These are phyloP conservation scores for Campoletis raptor DNA, from an alignment of 2,888 invertebrate genomes.

Conservation along the genomic window DNA sequence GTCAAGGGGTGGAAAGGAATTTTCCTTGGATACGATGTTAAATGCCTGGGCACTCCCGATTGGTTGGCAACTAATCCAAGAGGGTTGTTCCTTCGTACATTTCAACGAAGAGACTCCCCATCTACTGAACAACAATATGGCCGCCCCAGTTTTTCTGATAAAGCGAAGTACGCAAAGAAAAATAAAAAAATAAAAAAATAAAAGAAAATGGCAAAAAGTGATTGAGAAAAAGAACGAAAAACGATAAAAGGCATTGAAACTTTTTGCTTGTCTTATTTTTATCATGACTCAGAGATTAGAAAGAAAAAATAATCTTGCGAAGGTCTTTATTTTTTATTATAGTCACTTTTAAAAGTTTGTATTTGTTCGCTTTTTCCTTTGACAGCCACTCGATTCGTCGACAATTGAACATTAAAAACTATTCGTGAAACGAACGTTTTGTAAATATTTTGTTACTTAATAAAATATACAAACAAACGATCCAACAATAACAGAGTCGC, in stretches of 20 bases:
- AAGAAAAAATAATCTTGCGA: neutral
- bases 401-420: too few relatives aligned
- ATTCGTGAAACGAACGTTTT: too few relatives aligned
- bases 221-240: neutral
- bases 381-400: neutral
- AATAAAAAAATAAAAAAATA: constrained; percentile 29
- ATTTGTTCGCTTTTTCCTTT: neutral
- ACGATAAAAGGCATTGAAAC: constrained; percentile 16
- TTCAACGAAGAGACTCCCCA: constrained; percentile 32
- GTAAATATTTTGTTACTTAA: too few relatives aligned
- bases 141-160: constrained; percentile 44
- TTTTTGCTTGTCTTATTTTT: neutral
- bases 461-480: too few relatives aligned
- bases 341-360: neutral
- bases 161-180: neutral
- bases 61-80: constrained; percentile 75
- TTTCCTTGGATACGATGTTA: constrained; percentile 78
- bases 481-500: too few relatives aligned
- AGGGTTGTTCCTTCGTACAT: constrained; percentile 73
- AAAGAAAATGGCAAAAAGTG: constrained; percentile 42
- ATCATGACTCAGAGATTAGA: neutral
- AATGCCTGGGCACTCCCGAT: constrained; percentile 68
- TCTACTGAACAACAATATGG: constrained; percentile 50
- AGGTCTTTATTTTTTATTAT: neutral
- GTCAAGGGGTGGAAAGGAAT: constrained; percentile 69